These are phyloP conservation scores for Pterocles orientalis DNA, from an alignment of 2,113 vertebrate genomes.

Conservation along the genomic window DNA sequence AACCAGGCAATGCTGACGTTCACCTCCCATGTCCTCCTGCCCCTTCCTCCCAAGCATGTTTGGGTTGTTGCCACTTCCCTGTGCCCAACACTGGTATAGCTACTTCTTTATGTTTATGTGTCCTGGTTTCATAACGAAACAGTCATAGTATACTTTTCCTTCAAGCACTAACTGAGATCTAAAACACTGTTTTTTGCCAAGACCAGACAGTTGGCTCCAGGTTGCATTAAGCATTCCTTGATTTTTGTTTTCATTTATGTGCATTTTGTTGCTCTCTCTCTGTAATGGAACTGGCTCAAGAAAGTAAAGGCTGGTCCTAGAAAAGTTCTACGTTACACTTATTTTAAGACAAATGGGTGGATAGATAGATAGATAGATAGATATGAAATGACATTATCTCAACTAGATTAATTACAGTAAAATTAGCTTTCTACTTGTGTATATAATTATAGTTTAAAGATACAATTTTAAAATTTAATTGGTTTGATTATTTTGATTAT, in stretches of 20 bases:
- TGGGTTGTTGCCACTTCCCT: not conserved
- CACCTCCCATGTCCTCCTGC: not conserved
- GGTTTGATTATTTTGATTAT: not conserved
- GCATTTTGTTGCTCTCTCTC: not conserved
- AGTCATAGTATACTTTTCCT: not conserved
- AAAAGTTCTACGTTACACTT: not conserved
- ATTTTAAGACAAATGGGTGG: not conserved
- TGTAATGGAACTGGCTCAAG: not conserved
- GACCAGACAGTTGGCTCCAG: not conserved
- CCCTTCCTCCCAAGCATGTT: not conserved
- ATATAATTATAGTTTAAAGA: not conserved
- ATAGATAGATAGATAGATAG: not conserved
- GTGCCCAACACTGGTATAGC: too few species aligned
- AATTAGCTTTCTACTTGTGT: not conserved
- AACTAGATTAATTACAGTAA: not conserved
- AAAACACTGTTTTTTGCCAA: not conserved
- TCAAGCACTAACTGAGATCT: not conserved
- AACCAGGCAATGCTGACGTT: not conserved
- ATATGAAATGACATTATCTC: not conserved
- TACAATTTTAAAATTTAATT: not conserved
- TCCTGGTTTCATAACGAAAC: not conserved
- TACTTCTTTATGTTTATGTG: not conserved
- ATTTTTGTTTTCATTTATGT: not conserved
- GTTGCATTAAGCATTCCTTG: not conserved
- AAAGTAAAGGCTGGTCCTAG: not conserved